Base-by-base conservation (phyloP, 2,797 vertebrate genomes). In the Brachyrhaphis roseni region DNA sequence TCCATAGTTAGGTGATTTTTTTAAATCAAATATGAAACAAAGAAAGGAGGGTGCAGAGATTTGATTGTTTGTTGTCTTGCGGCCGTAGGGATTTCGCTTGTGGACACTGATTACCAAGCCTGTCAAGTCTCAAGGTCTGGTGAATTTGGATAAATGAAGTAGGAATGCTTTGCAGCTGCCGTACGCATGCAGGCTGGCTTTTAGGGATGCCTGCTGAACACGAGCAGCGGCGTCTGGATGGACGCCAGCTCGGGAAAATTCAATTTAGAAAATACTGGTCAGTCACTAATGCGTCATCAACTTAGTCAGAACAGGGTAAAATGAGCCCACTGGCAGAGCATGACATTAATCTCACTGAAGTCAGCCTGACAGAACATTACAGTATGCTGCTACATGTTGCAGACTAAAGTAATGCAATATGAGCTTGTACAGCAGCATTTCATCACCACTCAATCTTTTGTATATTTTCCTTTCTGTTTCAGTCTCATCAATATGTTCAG, bases 71-170 rank as follows among this genome's bases (percentile, higher is more conserved):
- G 74, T 78, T 83, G 91, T 87, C 87, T 90, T 82, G 88, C 93
- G 90, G 94, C 90, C 74, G 81, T 41, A 82, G 90, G 87, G 89
- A 92, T 93, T 94, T 92, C 91, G 81, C 89, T 92, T 89, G 86
- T 92, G 93, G 91, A 93, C 91, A 90, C 89, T 93, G 92, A 94
- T 94, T 94, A 95, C 91, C 84, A 83, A 91, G 85, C 87, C 91
- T 95, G 94, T 93, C 94, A 92, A 90, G 88, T 90, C 83, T 85
- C 88, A 92, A 94, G 89, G 85, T 89, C 85, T 90, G 90, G 89
- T 91, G 86, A 88, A 92, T 94, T 92, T 86, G 91, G 90, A 95
- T 94, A 94, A 93, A 95, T 93, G 90, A 87, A 91, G 93, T 92
- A 78, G 78, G 83, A 91, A 90, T 87, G 89, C 84, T 93, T 86